Evolutionary conservation across 1,140 invertebrate species (phyloP).

Genomic region (Andrena cerasifolii): DNA sequence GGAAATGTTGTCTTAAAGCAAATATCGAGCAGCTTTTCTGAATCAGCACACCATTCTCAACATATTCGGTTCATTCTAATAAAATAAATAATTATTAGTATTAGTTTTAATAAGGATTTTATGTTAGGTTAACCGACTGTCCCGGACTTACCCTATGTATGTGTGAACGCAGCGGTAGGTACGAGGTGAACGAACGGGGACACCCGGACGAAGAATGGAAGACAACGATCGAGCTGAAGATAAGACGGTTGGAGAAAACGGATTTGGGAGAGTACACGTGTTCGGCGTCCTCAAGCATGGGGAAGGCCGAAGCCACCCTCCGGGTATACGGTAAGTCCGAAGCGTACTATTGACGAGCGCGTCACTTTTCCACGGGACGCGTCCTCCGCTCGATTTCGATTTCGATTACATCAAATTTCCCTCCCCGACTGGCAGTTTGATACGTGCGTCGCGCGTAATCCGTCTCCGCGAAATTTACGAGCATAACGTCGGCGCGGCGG

Average conservation of each 20-base stretch:
- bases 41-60: too few relatives aligned
- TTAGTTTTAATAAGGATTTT: too few relatives aligned
- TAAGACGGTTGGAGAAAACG: conserved; percentile 84
- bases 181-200: conserved; percentile 80
- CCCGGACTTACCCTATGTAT: too few relatives aligned
- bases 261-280: conserved; percentile 90
- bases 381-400: neutral
- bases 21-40: too few relatives aligned
- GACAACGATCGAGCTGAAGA: conserved; percentile 84
- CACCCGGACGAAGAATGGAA: conserved; percentile 82
- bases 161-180: conserved; percentile 81
- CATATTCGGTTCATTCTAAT: too few relatives aligned
- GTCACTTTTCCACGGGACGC: neutral
- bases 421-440: neutral
- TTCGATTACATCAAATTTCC: neutral
- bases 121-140: too few relatives aligned
- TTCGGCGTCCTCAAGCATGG: conserved; percentile 88
- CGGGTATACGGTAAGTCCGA: conserved; percentile 87
- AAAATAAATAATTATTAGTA: too few relatives aligned
- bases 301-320: conserved; percentile 86
- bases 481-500: neutral
- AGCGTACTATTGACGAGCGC: conserved; percentile 13
- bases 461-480: neutral
- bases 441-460: neutral
- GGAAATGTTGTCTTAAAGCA: too few relatives aligned